Percentiles rank a stretch among this genome's conserved stretches.
Evolutionary conservation across 2,888 invertebrate genomes (phyloP).

Genomic region (Thymelicus sylvestris): DNA sequence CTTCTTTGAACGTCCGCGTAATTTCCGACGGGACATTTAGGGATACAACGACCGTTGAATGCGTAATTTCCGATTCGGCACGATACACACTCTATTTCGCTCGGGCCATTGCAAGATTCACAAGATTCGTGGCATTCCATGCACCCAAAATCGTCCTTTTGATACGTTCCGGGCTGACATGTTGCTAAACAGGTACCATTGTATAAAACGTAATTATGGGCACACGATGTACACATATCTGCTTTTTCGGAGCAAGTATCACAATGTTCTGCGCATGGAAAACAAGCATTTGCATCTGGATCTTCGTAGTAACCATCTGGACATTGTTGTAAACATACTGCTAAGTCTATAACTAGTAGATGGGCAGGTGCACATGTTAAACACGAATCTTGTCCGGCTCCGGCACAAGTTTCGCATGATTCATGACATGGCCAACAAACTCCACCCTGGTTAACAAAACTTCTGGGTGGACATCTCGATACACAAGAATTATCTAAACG

Average conservation of each 20-base stretch:
- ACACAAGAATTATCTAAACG: constrained; percentile 94
- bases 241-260: constrained; percentile 93
- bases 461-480: constrained; percentile 92
- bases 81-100: constrained; percentile 90
- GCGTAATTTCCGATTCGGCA: constrained; percentile 90
- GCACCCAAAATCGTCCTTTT: constrained; percentile 94
- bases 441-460: constrained; percentile 92
- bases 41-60: constrained; percentile 88
- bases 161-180: constrained; percentile 93
- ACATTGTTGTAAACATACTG: constrained; percentile 94
- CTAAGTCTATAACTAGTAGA: constrained; percentile 92
- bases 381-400: constrained; percentile 94
- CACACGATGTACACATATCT: constrained; percentile 94
- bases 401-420: constrained; percentile 94
- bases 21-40: constrained; percentile 89
- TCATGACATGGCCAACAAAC: constrained; percentile 95
- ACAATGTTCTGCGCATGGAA: constrained; percentile 94
- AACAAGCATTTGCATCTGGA: constrained; percentile 90
- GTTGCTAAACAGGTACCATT: constrained; percentile 93
- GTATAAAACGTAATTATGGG: constrained; percentile 93
- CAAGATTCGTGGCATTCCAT: constrained; percentile 91
- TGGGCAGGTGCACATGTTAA: constrained; percentile 93
- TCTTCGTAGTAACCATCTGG: constrained; percentile 95
- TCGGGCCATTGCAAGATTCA: constrained; percentile 92
- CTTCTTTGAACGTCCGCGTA: constrained; percentile 90